phyloP scores from a whole-genome alignment of 2,113 vertebrate species.

The Ceyx margarethae region DNA sequence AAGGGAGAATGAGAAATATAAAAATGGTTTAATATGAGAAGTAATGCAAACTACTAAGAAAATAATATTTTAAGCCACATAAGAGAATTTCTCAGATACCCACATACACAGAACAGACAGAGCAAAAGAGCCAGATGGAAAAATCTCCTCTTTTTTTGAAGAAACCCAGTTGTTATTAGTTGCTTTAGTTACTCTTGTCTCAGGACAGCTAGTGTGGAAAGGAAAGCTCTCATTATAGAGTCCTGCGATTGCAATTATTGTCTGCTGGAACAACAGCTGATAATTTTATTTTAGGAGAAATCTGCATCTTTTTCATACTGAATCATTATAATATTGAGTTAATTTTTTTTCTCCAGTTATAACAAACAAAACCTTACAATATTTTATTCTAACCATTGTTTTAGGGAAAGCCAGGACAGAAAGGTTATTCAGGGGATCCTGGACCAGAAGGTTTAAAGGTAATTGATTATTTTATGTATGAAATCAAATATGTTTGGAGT shows the following conservation, averaged over 20 bases:
- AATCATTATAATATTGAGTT: neutral
- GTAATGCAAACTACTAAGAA: neutral
- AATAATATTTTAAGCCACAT: neutral
- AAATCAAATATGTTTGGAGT: neutral
- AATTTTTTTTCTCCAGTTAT: neutral
- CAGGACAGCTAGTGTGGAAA: neutral
- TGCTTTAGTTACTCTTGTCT: neutral
- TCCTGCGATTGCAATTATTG: neutral
- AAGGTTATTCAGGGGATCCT: conserved; percentile 86
- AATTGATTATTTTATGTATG: neutral
- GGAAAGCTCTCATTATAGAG: neutral
- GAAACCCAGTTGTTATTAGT: neutral
- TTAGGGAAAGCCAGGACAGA: conserved; percentile 89
- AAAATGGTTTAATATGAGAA: neutral
- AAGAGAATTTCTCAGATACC: neutral
- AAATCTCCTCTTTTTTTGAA: neutral
- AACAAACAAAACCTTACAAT: neutral
- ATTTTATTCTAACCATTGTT: conserved; percentile 3
- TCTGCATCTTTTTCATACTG: neutral
- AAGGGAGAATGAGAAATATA: neutral
- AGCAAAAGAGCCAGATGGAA: neutral
- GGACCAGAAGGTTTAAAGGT: conserved; percentile 89
- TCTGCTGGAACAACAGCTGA: neutral
- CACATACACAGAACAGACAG: neutral
- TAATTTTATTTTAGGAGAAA: neutral